Base-by-base conservation (phyloP, 64 coral and sea anemone species). In the Trachythela sp. region DNA sequence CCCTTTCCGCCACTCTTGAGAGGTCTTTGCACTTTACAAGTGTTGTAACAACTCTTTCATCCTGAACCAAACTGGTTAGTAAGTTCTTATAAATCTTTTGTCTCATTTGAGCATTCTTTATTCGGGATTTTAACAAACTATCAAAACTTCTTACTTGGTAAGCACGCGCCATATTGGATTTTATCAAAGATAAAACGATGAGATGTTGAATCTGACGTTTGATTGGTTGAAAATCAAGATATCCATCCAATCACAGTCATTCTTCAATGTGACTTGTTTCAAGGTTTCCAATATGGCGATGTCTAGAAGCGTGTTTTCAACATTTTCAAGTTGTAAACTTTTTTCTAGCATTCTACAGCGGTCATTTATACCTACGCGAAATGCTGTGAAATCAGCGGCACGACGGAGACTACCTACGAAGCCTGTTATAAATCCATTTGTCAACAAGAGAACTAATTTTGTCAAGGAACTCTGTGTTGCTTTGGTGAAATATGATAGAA, bases 11-110 rank as follows among this genome's bases (percentile, higher is more conserved):
- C 6, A 99, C 96, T 89, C 96, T 43, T n/a, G 96, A 94, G 34
- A 99, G 88, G 88, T 99, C 96, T 37, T 99, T 94, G 27, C 96
- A 99, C 91, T 91, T 86, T n/a, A 87, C 86, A 2, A 99, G 54
- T 76, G 96, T 99, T 24, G 96, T 99, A 88, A 95, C 96, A 29
- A 99, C 92, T 43, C 93, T 94, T 87, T 99, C 96, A 77, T 99
- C 89, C 84, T 99, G 93, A 1, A 99, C 96, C 86, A 99, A 91
- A 36, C 91, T 90, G 52, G 96, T 99, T 36, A 99, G 91, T 24
- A 99, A 84, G 48, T 94, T 99, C 83, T 95, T 99, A 72, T 99
- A 99, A 34, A 99, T 54, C 22, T 88, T 42, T 38, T 99, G 92
- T 27, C 96, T 84, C 80, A 87, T 91, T 87, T 99, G 91, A 80